Evolutionary conservation across 2,797 vertebrate genomes (phyloP), one percentile per base, ranked within the genome.

Genomic region (Garrulus glandarius): DNA sequence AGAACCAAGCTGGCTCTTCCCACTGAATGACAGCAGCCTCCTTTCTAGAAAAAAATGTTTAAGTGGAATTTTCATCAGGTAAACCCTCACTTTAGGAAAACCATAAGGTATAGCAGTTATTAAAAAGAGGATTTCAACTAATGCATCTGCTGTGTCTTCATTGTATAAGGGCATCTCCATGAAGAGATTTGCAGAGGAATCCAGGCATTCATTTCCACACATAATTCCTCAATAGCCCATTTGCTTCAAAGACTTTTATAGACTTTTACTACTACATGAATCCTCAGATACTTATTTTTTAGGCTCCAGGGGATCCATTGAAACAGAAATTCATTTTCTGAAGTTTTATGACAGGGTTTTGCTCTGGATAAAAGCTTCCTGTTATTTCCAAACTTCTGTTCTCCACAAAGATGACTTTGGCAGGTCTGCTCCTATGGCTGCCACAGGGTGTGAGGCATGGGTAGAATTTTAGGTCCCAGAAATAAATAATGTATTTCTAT

Each of bases 181-280:
- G 93, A 92, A 89, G 81, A 95, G 95, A 95, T 94, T 95, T 97
- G 83, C 92, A 80, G 94, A 91, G 92, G 81, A 87, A 90, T 75
- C 89, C 89, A 88, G 91, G 84, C 84, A 84, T 96, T 95, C 82
- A 75, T 94, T 94, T 92, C 79, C 61, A 93, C 18, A 20, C 41
- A 39, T 96, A 93, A 96, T 92, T 96, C 93, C 91, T 96, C 96
- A 94, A 93, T 87, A 97, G 93, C 86, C 90, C 94, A 95, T 96
- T 97, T 96, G 85, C 96, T 95, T 96, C 93, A 92, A 92, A 96
- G 89, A 96, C 87, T 95, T 96, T 97, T 96, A 97, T 95, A 37
- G 88, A 96, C 96, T 97, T 96, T 96, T 91, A 84, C 81, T 94
- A 86, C 94, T 92, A 57, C 57, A 93, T 84, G 94, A 97, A 94